phyloP scores from a whole-genome alignment of 2,113 vertebrate genomes.

The Solenodon paradoxus region DNA sequence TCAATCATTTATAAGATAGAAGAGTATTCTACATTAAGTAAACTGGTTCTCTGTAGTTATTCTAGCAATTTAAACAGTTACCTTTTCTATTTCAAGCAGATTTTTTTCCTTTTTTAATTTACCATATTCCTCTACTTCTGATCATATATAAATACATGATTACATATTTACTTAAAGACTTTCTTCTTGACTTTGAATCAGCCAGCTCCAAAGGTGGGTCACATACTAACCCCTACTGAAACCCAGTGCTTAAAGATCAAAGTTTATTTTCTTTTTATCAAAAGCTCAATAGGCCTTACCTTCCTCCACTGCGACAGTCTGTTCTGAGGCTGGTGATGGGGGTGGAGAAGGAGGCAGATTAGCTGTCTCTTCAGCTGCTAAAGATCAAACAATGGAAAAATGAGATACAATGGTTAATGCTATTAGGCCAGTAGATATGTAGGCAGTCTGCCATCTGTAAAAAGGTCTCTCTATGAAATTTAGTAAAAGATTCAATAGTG shows the following conservation, averaged over 20 bases:
- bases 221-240: neutral
- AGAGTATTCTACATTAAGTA: neutral
- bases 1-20: neutral
- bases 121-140: neutral
- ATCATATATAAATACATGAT: neutral
- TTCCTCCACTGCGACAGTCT: conserved; percentile 92
- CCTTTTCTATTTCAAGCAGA: neutral
- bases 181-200: conserved; percentile 24
- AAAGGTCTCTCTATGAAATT: conserved; percentile 8
- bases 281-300: conserved; percentile 85
- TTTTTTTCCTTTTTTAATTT: conserved; percentile 3
- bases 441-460: conserved; percentile 18
- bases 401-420: conserved; percentile 72
- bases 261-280: neutral
- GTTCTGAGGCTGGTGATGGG: conserved; percentile 95
- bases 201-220: neutral
- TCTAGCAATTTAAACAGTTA: neutral
- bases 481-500: neutral
- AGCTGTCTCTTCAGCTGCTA: conserved; percentile 94
- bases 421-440: neutral
- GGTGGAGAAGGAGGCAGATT: conserved; percentile 98
- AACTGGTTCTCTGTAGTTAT: neutral
- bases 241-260: neutral
- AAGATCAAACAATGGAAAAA: conserved; percentile 80
- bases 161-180: neutral